These are phyloP conservation scores for Fissipunctia ypsillon DNA, from an alignment of 2,888 invertebrate genomes.

Conservation along the genomic window DNA sequence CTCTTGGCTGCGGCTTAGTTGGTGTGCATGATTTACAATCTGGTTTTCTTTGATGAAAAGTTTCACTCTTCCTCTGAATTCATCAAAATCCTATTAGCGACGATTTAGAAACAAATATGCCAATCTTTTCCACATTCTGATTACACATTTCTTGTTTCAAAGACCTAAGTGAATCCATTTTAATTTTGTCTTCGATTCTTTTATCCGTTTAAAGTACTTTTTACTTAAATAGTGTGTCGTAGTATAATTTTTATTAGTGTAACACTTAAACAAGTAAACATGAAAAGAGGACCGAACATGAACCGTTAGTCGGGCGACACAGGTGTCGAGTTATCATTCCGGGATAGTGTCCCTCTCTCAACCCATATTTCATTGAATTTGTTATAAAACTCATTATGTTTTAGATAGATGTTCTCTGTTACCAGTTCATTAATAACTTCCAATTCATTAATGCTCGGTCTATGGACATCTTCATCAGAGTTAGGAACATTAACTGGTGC, in stretches of 20 bases:
- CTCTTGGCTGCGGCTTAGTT: constrained; percentile 20
- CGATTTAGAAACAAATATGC: background rate
- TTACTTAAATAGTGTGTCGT: constrained; percentile 38
- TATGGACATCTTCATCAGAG: constrained; percentile 45
- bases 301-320: constrained; percentile 75
- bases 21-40: constrained; percentile 31
- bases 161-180: constrained; percentile 26
- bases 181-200: constrained; percentile 17
- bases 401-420: constrained; percentile 16
- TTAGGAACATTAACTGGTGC: constrained; percentile 52
- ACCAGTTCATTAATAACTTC: constrained; percentile 24
- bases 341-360: constrained; percentile 65
- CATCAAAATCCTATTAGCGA: background rate
- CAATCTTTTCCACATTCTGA: constrained; percentile 5
- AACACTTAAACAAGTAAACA: constrained; percentile 73
- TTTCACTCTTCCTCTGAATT: background rate
- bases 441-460: constrained; percentile 28
- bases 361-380: constrained; percentile 58
- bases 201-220: constrained; percentile 37
- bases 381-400: constrained; percentile 22
- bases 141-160: constrained; percentile 5
- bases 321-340: constrained; percentile 70
- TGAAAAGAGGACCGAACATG: constrained; percentile 69
- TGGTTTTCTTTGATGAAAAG: constrained; percentile 20
- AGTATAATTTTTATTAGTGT: constrained; percentile 35